Base-by-base conservation (phyloP, 2,797 vertebrate species). In the Sebastes cheni region DNA sequence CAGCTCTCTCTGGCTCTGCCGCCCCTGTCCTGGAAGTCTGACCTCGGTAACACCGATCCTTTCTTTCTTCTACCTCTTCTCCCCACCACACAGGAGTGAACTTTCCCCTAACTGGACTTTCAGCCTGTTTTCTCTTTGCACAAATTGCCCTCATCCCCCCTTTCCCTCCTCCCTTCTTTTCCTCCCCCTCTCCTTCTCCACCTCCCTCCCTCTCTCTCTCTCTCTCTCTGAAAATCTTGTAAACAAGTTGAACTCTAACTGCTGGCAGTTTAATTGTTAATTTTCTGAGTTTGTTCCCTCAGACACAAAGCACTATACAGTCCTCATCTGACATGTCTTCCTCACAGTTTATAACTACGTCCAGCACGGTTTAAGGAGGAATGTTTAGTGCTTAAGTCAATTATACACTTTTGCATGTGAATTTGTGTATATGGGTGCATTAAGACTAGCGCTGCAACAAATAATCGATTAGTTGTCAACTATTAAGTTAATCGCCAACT, bases 211-310 rank as follows among this genome's bases (percentile, higher is more conserved):
- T 12, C 32, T 79, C 84, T 64, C 60, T 72, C 72, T 70, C 70
- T 27, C 27, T 27, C 27, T 27, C 27, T 27, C 4, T 30, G 67
- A 93, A 95, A 88, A 88, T 92, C 94, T 96, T 93, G 96, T 96
- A 96, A 96, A 96, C 95, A 96, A 95, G 96, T 96, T 96, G 95
- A 96, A 96, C 94, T 94, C 95, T 96, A 96, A 96, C 95, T 93
- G 88, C 88, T 77, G 80, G 87, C 72, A 83, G 95, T 94, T 96
- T 96, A 96, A 96, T 96, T 96, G 96, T 96, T 96, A 96, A 96
- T 96, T 95, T 93, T 88, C 82, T 78, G 76, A 88, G 88, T 88
- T 88, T 83, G 88, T 86, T 88, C 75, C 75, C 86, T 93, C 66
- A 90, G 88, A 95, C 88, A 91, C 89, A 92, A 83, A 89, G 91